phyloP scores from a whole-genome alignment of 2,113 vertebrate genomes.

The Nymphicus hollandicus region DNA sequence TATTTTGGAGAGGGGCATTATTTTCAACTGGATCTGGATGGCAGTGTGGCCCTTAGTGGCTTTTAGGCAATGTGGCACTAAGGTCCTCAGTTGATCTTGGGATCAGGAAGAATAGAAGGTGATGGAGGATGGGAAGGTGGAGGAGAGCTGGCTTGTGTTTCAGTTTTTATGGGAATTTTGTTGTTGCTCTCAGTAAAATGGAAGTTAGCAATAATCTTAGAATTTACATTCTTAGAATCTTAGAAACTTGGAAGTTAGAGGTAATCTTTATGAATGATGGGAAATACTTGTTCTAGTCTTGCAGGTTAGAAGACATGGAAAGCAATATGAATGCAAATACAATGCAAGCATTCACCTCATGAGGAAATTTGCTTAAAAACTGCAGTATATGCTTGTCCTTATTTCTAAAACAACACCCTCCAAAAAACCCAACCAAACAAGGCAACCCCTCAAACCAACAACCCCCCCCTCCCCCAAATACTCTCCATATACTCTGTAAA shows the following conservation, averaged over 20 bases:
- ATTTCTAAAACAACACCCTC: not conserved
- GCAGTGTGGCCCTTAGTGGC: not conserved
- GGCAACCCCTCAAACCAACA: not conserved
- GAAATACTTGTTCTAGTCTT: not conserved
- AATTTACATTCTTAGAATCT: not conserved
- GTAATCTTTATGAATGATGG: not conserved
- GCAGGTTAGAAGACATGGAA: not conserved
- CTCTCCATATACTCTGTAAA: not conserved
- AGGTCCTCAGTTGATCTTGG: not conserved
- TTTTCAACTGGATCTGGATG: not conserved
- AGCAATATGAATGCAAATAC: not conserved
- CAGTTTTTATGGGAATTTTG: not conserved
- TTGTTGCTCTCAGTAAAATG: not conserved
- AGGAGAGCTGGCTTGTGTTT: not conserved
- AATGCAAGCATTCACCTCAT: not conserved
- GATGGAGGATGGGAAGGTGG: not conserved
- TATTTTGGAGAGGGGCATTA: not conserved
- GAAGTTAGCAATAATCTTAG: not conserved
- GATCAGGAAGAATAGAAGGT: not conserved
- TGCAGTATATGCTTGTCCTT: not conserved
- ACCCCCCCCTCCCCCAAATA: too few species aligned
- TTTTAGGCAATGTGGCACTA: not conserved
- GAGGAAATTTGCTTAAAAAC: not conserved
- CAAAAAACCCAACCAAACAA: not conserved
- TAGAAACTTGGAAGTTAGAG: not conserved